phyloP scores from a whole-genome alignment of 2,113 vertebrate species.

The Oryzias curvinotus region DNA sequence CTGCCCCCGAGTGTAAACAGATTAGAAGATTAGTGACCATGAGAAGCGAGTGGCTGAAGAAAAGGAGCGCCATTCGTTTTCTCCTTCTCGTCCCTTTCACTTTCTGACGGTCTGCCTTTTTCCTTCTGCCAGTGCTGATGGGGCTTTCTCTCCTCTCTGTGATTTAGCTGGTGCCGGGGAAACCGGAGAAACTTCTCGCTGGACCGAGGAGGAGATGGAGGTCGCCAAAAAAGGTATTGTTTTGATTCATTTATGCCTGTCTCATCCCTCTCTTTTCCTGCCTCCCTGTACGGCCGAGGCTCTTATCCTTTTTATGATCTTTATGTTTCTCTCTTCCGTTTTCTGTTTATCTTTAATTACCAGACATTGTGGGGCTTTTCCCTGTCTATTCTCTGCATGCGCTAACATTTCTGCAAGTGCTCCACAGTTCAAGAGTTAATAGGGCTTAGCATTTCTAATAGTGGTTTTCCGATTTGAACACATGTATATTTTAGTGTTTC shows the following conservation, averaged over 20 bases:
- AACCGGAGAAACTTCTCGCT: constrained; percentile 96
- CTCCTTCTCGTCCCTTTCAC: constrained; percentile 2
- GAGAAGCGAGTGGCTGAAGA: constrained; percentile 59
- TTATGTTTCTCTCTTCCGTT: background rate
- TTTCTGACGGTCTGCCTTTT: background rate
- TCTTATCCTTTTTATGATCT: constrained; percentile 8
- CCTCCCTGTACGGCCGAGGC: constrained; percentile 4
- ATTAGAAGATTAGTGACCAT: constrained; percentile 72
- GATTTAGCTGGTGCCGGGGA: constrained; percentile 86
- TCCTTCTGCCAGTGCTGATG: constrained; percentile 49
- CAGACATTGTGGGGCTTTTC: constrained; percentile 17
- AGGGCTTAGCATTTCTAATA: constrained; percentile 23
- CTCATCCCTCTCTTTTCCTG: background rate
- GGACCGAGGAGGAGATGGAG: constrained; percentile 99
- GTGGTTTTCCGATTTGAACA: constrained; percentile 39
- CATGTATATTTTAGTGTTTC: constrained; percentile 2
- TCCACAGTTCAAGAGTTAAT: constrained; percentile 33
- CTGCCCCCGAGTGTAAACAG: constrained; percentile 76
- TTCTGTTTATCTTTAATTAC: constrained; percentile 21
- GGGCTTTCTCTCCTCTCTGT: constrained; percentile 60
- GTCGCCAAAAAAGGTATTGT: constrained; percentile 96
- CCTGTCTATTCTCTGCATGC: constrained; percentile 22
- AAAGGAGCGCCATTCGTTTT: constrained; percentile 28
- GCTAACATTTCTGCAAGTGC: constrained; percentile 13
- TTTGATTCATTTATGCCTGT: constrained; percentile 29